phyloP scores from a whole-genome alignment of 2,888 invertebrate species.

The Caenorhabditis angaria region DNA sequence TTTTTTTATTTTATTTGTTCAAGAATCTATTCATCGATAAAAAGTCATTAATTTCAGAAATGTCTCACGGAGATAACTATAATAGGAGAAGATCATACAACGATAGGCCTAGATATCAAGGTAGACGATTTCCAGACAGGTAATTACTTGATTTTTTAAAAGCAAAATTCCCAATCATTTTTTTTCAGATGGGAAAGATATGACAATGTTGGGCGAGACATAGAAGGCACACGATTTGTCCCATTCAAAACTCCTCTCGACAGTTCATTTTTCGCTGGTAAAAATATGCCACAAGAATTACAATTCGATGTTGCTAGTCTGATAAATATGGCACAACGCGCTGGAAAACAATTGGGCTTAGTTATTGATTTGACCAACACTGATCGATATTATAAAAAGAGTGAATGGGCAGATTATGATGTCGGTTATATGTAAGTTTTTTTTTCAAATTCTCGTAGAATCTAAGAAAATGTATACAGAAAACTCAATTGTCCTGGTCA shows the following conservation, averaged over 20 bases:
- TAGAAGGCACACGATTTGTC: constrained; percentile 80
- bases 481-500: constrained; percentile 60
- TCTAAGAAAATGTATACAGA: constrained; percentile 17
- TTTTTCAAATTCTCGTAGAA: background rate
- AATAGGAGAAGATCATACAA: constrained; percentile 1
- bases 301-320: constrained; percentile 38
- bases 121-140: constrained; percentile 39
- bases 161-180: background rate
- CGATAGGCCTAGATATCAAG: constrained; percentile 10
- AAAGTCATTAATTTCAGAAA: background rate
- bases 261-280: constrained; percentile 63
- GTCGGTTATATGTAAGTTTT: constrained; percentile 47
- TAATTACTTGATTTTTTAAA: constrained; percentile 5
- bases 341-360: constrained; percentile 69
- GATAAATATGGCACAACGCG: constrained; percentile 50
- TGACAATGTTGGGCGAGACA: constrained; percentile 76
- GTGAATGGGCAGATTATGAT: constrained; percentile 49
- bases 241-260: constrained; percentile 82
- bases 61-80: background rate
- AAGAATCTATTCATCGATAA: constrained; percentile 3
- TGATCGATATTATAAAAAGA: constrained; percentile 67
- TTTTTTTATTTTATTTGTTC: constrained; percentile 9
- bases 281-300: constrained; percentile 35
- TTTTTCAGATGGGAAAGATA: constrained; percentile 73
- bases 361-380: constrained; percentile 74